Evolutionary conservation across 2,888 invertebrate genomes (phyloP).

Genomic region (Heliconius erato): DNA sequence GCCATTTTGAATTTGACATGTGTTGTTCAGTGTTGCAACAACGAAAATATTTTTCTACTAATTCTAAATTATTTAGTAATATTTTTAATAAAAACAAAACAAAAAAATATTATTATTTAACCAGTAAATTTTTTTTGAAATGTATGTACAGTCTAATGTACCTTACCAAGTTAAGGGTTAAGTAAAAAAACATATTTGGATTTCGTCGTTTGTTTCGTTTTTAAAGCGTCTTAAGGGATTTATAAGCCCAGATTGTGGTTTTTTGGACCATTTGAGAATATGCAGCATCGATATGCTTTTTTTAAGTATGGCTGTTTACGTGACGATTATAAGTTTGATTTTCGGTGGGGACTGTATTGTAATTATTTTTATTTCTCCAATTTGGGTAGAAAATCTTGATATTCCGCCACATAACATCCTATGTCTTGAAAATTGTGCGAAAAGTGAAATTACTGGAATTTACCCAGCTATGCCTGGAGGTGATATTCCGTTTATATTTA

Average conservation of each 20-base stretch:
- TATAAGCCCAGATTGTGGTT: not conserved
- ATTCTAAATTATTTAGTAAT: constrained; percentile 9
- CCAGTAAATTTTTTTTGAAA: constrained; percentile 40
- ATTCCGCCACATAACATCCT: not conserved
- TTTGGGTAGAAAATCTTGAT: too few species aligned
- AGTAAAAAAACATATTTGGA: constrained; percentile 63
- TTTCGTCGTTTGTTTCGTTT: constrained; percentile 39
- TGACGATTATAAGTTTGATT: not conserved
- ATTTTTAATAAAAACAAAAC: constrained; percentile 31
- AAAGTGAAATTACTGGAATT: too few species aligned
- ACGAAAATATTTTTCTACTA: constrained; percentile 6
- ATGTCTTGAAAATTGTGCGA: too few species aligned
- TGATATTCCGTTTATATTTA: too few species aligned
- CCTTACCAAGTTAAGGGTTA: too few species aligned
- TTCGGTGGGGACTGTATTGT: not conserved
- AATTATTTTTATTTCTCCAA: not conserved
- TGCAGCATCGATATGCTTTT: too few species aligned
- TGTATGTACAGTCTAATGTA: too few species aligned
- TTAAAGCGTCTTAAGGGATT: not conserved
- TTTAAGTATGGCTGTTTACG: not conserved
- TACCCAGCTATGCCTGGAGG: too few species aligned
- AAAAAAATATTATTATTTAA: constrained; percentile 37
- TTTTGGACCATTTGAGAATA: too few species aligned
- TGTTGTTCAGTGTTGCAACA: constrained; percentile 6
- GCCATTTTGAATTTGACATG: constrained; percentile 39